Evolutionary conservation across 2,797 vertebrate genomes (phyloP).

Genomic region (Cyclura pinguis): DNA sequence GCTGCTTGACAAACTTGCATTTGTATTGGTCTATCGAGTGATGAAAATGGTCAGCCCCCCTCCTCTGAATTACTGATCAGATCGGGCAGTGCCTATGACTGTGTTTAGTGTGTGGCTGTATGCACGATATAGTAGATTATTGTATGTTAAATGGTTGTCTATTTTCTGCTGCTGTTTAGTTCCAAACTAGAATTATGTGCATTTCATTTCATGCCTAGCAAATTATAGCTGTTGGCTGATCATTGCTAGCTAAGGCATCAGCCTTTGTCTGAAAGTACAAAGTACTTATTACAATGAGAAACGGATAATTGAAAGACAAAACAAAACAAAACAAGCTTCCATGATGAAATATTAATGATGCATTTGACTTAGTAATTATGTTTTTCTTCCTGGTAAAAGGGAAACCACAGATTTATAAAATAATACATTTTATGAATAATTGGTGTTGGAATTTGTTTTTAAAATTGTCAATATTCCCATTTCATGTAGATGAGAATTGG

Average conservation of each 20-base stretch:
- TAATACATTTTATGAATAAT: neutral
- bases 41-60: neutral
- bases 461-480: neutral
- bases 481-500: neutral
- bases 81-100: neutral
- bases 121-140: neutral
- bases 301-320: conserved; percentile 7
- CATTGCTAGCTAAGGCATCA: neutral
- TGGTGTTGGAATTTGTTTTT: neutral
- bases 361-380: neutral
- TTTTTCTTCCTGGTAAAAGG: neutral
- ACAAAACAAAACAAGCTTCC: neutral
- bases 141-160: neutral
- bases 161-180: neutral
- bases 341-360: conserved; percentile 4
- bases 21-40: neutral
- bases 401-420: neutral
- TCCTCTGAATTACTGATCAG: neutral
- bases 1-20: neutral
- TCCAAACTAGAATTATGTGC: neutral
- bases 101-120: neutral
- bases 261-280: neutral
- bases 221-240: conserved; percentile 20
- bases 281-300: conserved; percentile 4
- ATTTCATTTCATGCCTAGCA: neutral